Evolutionary conservation across 2,797 vertebrate species (phyloP).

Genomic region (Intellagama lesueurii): DNA sequence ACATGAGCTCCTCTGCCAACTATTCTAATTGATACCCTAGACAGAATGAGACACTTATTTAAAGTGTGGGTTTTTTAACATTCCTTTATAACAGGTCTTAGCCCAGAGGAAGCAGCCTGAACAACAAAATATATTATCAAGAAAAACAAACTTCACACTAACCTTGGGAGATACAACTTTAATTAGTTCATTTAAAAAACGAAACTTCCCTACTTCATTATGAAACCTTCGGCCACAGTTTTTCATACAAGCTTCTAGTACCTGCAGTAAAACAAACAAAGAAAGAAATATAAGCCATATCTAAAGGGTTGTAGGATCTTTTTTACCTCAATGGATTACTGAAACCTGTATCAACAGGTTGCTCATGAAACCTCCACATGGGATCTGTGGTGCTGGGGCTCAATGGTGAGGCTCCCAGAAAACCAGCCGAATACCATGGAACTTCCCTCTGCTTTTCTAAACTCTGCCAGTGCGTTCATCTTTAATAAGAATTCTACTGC

Average conservation of each 20-base stretch:
- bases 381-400: not conserved
- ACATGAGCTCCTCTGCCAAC: not conserved
- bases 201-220: slow-evolving; percentile 95
- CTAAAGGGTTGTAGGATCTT: not conserved
- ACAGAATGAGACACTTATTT: not conserved
- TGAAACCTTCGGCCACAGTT: slow-evolving; percentile 94
- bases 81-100: not conserved
- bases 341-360: not conserved
- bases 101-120: not conserved
- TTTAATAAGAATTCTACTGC: not conserved
- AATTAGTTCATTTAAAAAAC: slow-evolving; percentile 95
- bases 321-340: not conserved
- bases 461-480: not conserved
- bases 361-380: not conserved
- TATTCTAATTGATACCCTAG: not conserved
- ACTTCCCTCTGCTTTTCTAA: not conserved
- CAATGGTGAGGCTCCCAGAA: not conserved
- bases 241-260: slow-evolving; percentile 95
- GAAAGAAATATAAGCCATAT: slow-evolving; percentile 35
- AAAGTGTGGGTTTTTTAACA: not conserved
- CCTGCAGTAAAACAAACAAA: slow-evolving; percentile 75
- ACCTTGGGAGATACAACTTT: slow-evolving; percentile 98
- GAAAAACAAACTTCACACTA: slow-evolving; percentile 64
- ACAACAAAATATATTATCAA: not conserved
- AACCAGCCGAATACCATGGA: not conserved